These are phyloP conservation scores for Willisornis vidua DNA, from an alignment of 2,113 vertebrate species.

Conservation along the genomic window DNA sequence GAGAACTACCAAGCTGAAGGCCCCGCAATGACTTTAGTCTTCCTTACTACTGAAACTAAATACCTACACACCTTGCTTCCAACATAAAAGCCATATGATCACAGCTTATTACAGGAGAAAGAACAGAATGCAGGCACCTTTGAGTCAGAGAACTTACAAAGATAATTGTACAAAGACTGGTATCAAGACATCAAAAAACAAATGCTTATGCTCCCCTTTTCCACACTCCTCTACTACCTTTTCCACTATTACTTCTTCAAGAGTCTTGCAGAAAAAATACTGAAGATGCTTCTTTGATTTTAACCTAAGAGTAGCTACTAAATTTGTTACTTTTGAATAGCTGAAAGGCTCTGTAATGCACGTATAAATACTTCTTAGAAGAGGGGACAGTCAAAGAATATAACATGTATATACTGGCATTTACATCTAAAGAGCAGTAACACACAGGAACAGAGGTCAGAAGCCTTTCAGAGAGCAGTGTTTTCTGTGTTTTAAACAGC, in stretches of 20 bases:
- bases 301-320: neutral
- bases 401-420: neutral
- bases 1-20: neutral
- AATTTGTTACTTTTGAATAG: neutral
- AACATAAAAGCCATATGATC: neutral
- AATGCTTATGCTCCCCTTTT: neutral
- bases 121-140: neutral
- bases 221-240: neutral
- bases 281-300: neutral
- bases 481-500: neutral
- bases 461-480: neutral
- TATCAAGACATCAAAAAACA: neutral
- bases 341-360: neutral
- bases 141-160: neutral
- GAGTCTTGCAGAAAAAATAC: neutral
- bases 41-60: neutral
- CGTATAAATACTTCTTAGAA: neutral
- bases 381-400: neutral
- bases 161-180: neutral
- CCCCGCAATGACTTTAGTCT: neutral
- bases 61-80: neutral
- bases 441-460: neutral
- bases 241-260: neutral
- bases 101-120: too few relatives aligned
- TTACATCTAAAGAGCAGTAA: neutral